Evolutionary conservation across 2,888 invertebrate species (phyloP).

Genomic region (Drosophila kokeensis): DNA sequence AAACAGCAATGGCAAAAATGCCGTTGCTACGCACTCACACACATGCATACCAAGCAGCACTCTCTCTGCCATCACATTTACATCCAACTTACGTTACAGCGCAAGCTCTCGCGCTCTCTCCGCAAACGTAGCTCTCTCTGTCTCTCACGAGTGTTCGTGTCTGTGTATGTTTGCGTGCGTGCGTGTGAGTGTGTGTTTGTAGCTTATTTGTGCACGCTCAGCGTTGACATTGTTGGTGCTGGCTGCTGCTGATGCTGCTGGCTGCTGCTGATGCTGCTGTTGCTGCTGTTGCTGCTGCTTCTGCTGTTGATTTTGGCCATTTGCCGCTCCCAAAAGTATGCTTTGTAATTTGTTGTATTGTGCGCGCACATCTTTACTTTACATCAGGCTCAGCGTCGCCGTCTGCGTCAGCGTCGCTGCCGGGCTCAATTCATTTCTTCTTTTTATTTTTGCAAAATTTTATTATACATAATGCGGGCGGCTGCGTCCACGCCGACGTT

Average conservation of each 20-base stretch:
- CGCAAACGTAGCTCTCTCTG: conserved; percentile 1
- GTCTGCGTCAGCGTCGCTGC: conserved; percentile 42
- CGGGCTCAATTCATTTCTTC: conserved; percentile 50
- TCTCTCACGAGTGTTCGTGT: conserved; percentile 1
- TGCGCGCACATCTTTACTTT: conserved; percentile 76
- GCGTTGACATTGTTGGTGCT: conserved; percentile 68
- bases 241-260: conserved; percentile 31
- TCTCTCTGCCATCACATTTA: conserved; percentile 36
- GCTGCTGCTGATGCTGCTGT: conserved; percentile 31
- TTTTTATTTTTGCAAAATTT: conserved; percentile 65
- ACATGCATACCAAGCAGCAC: conserved; percentile 3
- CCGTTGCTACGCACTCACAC: conserved; percentile 23
- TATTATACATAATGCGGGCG: conserved; percentile 75
- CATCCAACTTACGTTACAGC: conserved; percentile 40
- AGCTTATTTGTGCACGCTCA: conserved; percentile 66
- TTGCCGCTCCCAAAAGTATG: conserved; percentile 79
- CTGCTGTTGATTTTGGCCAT: conserved; percentile 74
- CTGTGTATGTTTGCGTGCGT: conserved; percentile 8
- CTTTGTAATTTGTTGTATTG: conserved; percentile 76
- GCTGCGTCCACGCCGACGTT: conserved; percentile 35
- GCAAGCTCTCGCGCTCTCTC: conserved; percentile 41
- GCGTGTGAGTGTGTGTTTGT: conserved; percentile 15
- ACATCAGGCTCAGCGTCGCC: conserved; percentile 32
- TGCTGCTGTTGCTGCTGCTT: conserved; percentile 37
- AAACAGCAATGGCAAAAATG: conserved; percentile 46